These are phyloP conservation scores for Adineta ricciae DNA, from an alignment of 2,888 invertebrate species.

Conservation along the genomic window DNA sequence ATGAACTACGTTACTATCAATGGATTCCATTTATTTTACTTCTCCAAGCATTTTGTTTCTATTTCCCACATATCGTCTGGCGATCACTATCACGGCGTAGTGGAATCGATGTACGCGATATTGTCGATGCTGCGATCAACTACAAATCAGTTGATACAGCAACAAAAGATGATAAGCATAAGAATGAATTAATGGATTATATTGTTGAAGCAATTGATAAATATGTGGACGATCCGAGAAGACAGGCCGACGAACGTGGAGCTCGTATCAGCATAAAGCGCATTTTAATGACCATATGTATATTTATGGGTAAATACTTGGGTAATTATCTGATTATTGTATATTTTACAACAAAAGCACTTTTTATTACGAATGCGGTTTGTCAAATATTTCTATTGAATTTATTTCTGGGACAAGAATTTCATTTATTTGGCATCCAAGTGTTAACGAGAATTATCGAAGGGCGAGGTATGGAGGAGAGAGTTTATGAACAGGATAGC, in stretches of 20 bases:
- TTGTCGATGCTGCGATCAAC: conserved; percentile 32
- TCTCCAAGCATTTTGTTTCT: conserved; percentile 34
- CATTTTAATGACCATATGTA: conserved; percentile 24
- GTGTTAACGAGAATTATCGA: conserved; percentile 28
- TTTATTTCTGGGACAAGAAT: conserved; percentile 33
- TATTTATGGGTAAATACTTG: conserved; percentile 31
- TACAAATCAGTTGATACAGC: conserved; percentile 34
- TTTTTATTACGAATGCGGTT: conserved; percentile 30
- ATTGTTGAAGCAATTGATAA: conserved; percentile 33
- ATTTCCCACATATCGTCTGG: conserved; percentile 34
- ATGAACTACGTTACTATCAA: conserved; percentile 34
- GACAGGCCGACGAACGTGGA: conserved; percentile 29
- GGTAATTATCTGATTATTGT: conserved; percentile 34
- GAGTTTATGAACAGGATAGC: background rate
- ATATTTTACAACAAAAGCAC: conserved; percentile 32
- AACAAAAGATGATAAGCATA: conserved; percentile 31
- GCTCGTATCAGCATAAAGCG: conserved; percentile 19
- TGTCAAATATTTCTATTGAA: conserved; percentile 32
- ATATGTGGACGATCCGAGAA: conserved; percentile 34
- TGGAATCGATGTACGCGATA: conserved; percentile 32
- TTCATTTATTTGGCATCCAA: conserved; percentile 33
- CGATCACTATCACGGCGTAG: conserved; percentile 33
- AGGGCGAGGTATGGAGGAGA: conserved; percentile 28
- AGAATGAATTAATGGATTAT: conserved; percentile 33
- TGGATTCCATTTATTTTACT: conserved; percentile 34